Evolutionary conservation across 64 coral and sea anemone species (phyloP).

Genomic region (Dendronephthya gigantea): DNA sequence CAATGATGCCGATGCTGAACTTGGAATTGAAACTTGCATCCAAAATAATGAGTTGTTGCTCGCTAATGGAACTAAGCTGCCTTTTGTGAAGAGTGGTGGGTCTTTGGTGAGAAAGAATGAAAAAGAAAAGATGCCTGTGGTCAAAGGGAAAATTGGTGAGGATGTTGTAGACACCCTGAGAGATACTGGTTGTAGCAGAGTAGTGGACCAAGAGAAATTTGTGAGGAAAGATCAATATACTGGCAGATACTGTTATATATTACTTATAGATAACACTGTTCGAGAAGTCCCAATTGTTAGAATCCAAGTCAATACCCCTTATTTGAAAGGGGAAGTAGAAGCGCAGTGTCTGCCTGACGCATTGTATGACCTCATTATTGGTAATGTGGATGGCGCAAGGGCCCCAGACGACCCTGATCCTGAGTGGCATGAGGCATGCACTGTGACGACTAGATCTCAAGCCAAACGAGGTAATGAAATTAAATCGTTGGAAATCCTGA

Average conservation of each 20-base stretch:
- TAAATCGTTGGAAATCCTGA: background rate
- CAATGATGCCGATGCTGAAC: background rate
- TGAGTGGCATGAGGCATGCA: slow-evolving; percentile 9
- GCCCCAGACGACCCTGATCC: slow-evolving; percentile 11
- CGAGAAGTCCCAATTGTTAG: slow-evolving; percentile 17
- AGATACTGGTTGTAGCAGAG: slow-evolving; percentile 49
- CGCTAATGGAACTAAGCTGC: background rate
- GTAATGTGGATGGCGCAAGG: slow-evolving; percentile 26
- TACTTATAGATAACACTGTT: slow-evolving; percentile 1
- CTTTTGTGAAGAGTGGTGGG: slow-evolving; percentile 10
- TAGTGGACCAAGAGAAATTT: slow-evolving; percentile 11
- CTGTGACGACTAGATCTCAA: background rate
- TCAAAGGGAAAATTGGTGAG: background rate
- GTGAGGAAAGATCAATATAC: background rate
- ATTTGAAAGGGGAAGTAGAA: slow-evolving; percentile 28
- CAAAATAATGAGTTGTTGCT: slow-evolving; percentile 14
- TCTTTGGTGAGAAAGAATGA: background rate
- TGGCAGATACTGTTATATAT: background rate
- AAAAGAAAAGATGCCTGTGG: slow-evolving; percentile 21
- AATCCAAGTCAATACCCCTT: background rate
- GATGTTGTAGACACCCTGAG: background rate
- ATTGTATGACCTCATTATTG: slow-evolving; percentile 23
- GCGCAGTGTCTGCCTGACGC: slow-evolving; percentile 36
- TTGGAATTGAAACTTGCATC: background rate
- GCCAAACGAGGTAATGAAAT: background rate